Conservation (phyloP, 2,113 vertebrate species). For the Nematolebias whitei region DNA sequence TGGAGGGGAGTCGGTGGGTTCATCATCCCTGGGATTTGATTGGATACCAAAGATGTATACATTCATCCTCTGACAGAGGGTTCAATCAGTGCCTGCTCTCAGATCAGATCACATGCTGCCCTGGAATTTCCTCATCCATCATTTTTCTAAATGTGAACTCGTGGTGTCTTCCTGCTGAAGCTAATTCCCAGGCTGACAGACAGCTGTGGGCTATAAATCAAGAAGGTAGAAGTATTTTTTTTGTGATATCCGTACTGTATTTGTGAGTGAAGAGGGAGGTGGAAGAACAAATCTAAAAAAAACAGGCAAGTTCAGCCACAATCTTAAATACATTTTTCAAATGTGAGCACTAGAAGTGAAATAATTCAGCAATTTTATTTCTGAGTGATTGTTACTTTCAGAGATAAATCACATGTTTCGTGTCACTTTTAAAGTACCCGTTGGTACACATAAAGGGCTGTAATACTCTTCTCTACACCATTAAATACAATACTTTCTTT, state of each 20-base stretch:
- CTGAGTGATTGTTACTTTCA: too few relatives aligned
- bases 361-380: too few relatives aligned
- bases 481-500: too few relatives aligned
- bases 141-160: slow-evolving; percentile 31
- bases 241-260: background rate
- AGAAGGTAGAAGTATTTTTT: slow-evolving; percentile 15
- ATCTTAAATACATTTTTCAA: background rate
- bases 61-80: slow-evolving; percentile 35
- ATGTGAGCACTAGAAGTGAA: too few relatives aligned
- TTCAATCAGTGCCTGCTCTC: slow-evolving; percentile 24
- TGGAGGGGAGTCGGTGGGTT: slow-evolving; percentile 19
- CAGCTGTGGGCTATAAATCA: slow-evolving; percentile 23
- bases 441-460: too few relatives aligned
- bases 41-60: slow-evolving; percentile 43
- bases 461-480: too few relatives aligned
- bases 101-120: slow-evolving; percentile 30
- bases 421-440: too few relatives aligned
- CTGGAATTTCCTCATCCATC: slow-evolving; percentile 43
- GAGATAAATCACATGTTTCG: too few relatives aligned
- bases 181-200: slow-evolving; percentile 33
- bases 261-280: background rate
- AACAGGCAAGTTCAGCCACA: background rate
- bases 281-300: background rate
- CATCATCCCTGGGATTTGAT: slow-evolving; percentile 58
- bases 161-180: slow-evolving; percentile 17